These are phyloP conservation scores for Pachyuromys duprasi DNA, from an alignment of 2,797 vertebrate species.

Conservation along the genomic window DNA sequence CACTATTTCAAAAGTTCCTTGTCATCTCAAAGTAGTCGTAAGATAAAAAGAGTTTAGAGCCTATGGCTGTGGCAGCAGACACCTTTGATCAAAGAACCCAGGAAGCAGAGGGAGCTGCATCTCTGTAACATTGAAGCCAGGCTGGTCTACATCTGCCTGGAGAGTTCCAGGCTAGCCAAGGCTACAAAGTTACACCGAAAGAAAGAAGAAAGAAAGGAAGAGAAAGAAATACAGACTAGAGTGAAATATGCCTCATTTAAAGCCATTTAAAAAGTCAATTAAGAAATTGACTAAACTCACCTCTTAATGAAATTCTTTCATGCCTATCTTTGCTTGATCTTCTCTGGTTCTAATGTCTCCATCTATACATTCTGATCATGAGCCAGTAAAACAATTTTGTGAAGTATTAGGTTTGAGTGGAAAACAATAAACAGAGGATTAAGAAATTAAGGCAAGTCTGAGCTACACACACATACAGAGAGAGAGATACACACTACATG, in stretches of 20 bases:
- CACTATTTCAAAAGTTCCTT: background rate
- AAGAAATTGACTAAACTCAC: background rate
- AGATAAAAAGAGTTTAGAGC: background rate
- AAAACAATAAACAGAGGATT: background rate
- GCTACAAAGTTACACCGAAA: background rate
- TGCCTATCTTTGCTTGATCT: background rate
- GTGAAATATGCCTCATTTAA: background rate
- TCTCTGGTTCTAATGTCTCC: background rate
- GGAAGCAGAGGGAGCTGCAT: too few species aligned
- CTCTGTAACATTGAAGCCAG: background rate
- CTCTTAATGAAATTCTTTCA: background rate
- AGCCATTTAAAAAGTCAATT: background rate
- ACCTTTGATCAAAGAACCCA: background rate
- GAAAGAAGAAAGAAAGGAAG: too few species aligned
- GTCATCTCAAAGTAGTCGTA: background rate
- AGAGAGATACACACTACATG: background rate
- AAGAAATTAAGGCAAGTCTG: background rate
- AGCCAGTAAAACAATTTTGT: background rate
- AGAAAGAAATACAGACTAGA: too few species aligned
- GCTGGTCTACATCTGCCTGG: background rate
- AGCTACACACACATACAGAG: background rate
- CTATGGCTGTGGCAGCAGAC: background rate
- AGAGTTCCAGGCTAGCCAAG: background rate
- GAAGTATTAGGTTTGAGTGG: background rate
- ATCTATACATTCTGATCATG: background rate